Conservation (phyloP, 2,888 invertebrate species). For the Dolichomitus sp. region DNA sequence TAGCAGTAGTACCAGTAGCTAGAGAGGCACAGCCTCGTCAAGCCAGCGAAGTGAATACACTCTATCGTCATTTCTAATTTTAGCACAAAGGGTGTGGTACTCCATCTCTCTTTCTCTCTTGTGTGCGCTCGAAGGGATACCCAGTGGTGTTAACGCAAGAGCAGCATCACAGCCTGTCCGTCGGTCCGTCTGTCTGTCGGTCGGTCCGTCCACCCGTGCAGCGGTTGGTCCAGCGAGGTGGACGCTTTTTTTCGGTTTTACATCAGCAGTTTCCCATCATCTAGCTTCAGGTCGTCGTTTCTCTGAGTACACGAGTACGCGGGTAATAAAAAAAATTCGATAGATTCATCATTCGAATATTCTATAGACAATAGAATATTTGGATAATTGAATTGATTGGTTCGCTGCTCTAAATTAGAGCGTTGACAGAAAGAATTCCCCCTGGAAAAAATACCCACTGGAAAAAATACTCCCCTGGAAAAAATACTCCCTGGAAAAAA, state of each 20-base stretch:
- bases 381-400: neutral
- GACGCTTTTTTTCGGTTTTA: slow-evolving; percentile 48
- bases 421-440: too few species aligned
- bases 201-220: neutral
- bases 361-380: slow-evolving; percentile 29
- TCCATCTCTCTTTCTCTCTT: slow-evolving; percentile 54
- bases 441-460: too few species aligned
- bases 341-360: neutral
- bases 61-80: slow-evolving; percentile 84
- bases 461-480: too few species aligned
- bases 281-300: slow-evolving; percentile 8
- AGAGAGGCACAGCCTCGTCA: slow-evolving; percentile 62
- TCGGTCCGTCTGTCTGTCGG: slow-evolving; percentile 39
- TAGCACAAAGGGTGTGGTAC: slow-evolving; percentile 83
- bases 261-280: slow-evolving; percentile 39
- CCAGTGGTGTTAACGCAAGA: slow-evolving; percentile 60
- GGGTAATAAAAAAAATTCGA: neutral
- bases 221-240: neutral
- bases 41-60: slow-evolving; percentile 80
- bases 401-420: too few species aligned
- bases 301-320: slow-evolving; percentile 38
- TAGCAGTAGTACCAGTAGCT: slow-evolving; percentile 23
- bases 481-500: too few species aligned
- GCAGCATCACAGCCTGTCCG: slow-evolving; percentile 42
- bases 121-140: slow-evolving; percentile 67